phyloP scores from a whole-genome alignment of 2,888 invertebrate species.

The Platypus cylindrus region DNA sequence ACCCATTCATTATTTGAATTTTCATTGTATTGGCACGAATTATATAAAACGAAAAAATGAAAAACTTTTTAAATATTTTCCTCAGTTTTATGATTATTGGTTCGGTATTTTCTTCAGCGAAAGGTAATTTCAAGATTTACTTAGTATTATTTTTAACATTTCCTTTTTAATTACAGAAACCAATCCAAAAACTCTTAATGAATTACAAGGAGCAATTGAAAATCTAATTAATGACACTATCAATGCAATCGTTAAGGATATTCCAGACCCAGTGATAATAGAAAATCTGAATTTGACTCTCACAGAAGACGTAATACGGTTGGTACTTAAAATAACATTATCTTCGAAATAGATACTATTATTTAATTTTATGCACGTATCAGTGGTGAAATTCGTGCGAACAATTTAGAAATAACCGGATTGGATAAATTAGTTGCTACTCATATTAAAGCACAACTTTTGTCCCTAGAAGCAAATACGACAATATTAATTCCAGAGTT shows the following conservation, averaged over 20 bases:
- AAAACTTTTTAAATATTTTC: too few relatives aligned
- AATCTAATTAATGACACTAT: constrained; percentile 7
- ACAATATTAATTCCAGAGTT: constrained; percentile 15
- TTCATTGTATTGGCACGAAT: too few relatives aligned
- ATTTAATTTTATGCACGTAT: constrained; percentile 11
- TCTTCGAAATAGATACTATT: neutral
- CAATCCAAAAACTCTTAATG: too few relatives aligned
- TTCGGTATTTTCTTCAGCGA: too few relatives aligned
- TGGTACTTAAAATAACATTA: neutral
- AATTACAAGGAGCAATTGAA: constrained; percentile 7
- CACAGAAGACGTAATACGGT: constrained; percentile 1
- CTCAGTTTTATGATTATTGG: too few relatives aligned
- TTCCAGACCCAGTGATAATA: constrained; percentile 9
- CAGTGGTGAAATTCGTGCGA: constrained; percentile 16
- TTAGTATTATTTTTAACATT: too few relatives aligned
- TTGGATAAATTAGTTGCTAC: constrained; percentile 13
- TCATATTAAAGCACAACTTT: constrained; percentile 9
- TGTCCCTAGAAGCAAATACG: constrained; percentile 13
- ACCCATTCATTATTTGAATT: too few relatives aligned
- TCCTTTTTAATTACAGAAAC: too few relatives aligned
- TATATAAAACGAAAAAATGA: too few relatives aligned
- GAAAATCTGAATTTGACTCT: constrained; percentile 3
- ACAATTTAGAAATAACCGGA: constrained; percentile 14
- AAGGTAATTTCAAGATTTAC: too few relatives aligned
- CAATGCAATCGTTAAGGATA: constrained; percentile 2